A percentile compares a stretch with the other conserved stretches of the same genome.
These are phyloP conservation scores for Halictus quadricinctus DNA, from an alignment of 2,888 invertebrate species.

Conservation along the genomic window DNA sequence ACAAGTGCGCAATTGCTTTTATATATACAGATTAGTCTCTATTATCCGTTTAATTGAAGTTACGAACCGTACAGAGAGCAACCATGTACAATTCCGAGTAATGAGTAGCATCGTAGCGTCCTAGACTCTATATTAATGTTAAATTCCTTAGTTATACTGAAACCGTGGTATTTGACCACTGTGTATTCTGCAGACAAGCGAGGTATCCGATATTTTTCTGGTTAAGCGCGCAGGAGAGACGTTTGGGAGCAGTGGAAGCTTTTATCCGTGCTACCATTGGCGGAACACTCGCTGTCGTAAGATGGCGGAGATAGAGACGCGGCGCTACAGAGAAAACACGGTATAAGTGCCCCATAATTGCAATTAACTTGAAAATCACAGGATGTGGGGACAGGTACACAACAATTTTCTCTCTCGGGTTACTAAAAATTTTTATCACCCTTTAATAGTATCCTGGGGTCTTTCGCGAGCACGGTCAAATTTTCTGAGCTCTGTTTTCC, in stretches of 20 bases:
- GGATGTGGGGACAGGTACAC: neutral
- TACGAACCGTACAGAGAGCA: neutral
- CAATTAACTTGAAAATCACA: neutral
- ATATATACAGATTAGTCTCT: neutral
- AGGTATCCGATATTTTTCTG: neutral
- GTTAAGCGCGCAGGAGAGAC: neutral
- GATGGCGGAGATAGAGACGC: neutral
- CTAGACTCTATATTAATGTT: neutral
- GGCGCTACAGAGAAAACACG: neutral
- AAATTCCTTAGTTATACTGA: neutral
- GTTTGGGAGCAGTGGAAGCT: neutral
- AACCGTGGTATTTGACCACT: neutral
- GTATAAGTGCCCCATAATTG: neutral
- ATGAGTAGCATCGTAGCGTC: neutral
- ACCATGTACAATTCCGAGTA: neutral
- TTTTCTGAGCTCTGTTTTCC: neutral
- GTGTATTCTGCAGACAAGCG: neutral
- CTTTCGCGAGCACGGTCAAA: neutral
- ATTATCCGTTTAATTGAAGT: slow-evolving; percentile 2
- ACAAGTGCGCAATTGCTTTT: neutral
- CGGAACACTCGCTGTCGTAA: neutral
- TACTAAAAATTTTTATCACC: neutral
- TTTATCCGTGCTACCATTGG: neutral
- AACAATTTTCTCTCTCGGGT: neutral
- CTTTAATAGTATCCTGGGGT: neutral